These are phyloP conservation scores for Euphydryas editha DNA, from an alignment of 2,888 invertebrate genomes.

Conservation along the genomic window DNA sequence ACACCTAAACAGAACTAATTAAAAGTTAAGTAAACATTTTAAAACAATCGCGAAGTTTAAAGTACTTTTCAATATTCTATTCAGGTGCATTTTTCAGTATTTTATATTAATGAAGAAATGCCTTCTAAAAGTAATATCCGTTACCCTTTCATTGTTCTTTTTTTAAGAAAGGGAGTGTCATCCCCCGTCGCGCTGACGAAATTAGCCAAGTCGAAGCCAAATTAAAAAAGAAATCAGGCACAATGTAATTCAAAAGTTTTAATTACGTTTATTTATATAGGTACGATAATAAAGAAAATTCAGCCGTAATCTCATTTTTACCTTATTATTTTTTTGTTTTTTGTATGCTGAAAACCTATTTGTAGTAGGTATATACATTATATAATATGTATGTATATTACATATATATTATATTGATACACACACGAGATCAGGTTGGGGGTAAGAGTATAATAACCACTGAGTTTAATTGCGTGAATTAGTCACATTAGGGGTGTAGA, in stretches of 20 bases:
- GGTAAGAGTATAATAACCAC: too few relatives aligned
- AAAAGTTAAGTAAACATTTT: background rate
- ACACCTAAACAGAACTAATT: background rate
- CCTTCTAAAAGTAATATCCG: constrained; percentile 41
- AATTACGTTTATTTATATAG: constrained; percentile 79
- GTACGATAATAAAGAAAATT: constrained; percentile 73
- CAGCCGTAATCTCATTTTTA: constrained; percentile 69
- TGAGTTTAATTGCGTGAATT: too few relatives aligned
- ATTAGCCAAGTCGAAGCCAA: constrained; percentile 75
- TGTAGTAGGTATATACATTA: background rate
- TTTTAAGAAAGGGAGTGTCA: constrained; percentile 71
- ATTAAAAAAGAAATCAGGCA: constrained; percentile 82
- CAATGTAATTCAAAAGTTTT: constrained; percentile 80
- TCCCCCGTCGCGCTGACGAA: constrained; percentile 74
- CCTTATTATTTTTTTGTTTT: constrained; percentile 46
- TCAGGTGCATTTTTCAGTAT: constrained; percentile 21
- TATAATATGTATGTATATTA: too few relatives aligned
- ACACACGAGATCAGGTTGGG: too few relatives aligned
- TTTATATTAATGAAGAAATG: constrained; percentile 38
- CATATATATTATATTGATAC: too few relatives aligned
- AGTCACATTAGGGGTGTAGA: too few relatives aligned
- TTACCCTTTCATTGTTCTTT: constrained; percentile 44
- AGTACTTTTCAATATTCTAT: constrained; percentile 16
- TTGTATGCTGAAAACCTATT: background rate
- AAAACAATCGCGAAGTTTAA: background rate